Conservation (phyloP, 2,797 vertebrate genomes). For the Nyctalus aviator region DNA sequence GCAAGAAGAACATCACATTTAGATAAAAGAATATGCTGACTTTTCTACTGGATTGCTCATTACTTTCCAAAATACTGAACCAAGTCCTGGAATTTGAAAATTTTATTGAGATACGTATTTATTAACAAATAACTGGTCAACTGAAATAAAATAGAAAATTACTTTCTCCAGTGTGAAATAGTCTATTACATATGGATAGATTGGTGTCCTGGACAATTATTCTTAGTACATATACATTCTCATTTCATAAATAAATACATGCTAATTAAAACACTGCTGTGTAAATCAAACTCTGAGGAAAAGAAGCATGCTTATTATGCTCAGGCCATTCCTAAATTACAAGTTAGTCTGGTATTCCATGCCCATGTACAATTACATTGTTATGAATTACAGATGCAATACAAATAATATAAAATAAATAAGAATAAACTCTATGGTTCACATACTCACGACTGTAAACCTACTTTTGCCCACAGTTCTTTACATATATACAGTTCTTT, state of each 20-base stretch:
- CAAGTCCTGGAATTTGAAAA: conserved; percentile 50
- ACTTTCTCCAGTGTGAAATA: background rate
- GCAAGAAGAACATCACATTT: conserved; percentile 33
- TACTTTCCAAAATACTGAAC: conserved; percentile 24
- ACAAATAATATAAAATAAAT: background rate
- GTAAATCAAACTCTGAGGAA: background rate
- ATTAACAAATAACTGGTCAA: conserved; percentile 36
- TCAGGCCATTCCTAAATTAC: background rate
- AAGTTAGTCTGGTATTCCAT: background rate
- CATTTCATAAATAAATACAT: background rate
- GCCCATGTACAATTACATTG: background rate
- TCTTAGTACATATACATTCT: background rate
- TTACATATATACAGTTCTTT: background rate
- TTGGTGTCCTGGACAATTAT: background rate
- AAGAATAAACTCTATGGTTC: background rate
- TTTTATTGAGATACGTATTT: conserved; percentile 39
- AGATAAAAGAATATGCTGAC: conserved; percentile 18
- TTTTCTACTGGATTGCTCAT: background rate
- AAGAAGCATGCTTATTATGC: background rate
- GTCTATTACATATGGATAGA: background rate
- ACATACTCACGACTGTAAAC: background rate
- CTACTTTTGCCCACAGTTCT: background rate
- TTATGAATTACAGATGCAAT: background rate
- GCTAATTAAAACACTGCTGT: background rate
- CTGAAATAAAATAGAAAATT: conserved; percentile 25